Conservation (phyloP, 1,140 invertebrate species). For the Laupala kohalensis region DNA sequence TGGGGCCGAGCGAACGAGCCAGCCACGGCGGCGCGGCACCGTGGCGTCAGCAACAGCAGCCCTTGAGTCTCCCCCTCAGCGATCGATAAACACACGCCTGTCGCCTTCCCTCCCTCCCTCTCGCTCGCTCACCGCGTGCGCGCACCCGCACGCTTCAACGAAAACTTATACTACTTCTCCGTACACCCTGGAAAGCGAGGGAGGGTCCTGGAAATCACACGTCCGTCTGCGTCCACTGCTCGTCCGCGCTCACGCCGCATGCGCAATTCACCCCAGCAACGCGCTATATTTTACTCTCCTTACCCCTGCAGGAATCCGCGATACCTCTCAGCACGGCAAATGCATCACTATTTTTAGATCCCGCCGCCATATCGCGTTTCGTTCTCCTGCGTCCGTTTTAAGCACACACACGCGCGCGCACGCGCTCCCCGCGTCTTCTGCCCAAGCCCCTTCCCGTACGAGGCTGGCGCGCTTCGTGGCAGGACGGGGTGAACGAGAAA, state of each 20-base stretch:
- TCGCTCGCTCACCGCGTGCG: not conserved
- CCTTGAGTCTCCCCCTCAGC: too few species aligned
- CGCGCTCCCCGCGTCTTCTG: too few species aligned
- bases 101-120: not conserved
- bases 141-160: not conserved
- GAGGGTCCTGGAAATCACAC: too few species aligned
- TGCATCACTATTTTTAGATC: not conserved
- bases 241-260: not conserved
- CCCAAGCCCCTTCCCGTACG: not conserved
- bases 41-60: not conserved
- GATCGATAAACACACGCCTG: not conserved
- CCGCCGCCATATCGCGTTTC: slow-evolving; percentile 2
- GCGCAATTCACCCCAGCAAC: not conserved
- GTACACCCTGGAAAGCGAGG: not conserved
- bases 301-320: not conserved
- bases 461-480: not conserved
- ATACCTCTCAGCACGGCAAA: not conserved
- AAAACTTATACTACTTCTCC: too few species aligned
- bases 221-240: not conserved
- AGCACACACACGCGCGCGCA: not conserved
- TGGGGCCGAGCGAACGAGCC: too few species aligned
- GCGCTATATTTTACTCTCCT: not conserved
- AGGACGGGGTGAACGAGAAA: too few species aligned
- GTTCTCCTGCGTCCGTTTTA: slow-evolving; percentile 1
- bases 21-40: not conserved